Conservation (phyloP, 2,113 vertebrate species). For the Pituophis catenifer region DNA sequence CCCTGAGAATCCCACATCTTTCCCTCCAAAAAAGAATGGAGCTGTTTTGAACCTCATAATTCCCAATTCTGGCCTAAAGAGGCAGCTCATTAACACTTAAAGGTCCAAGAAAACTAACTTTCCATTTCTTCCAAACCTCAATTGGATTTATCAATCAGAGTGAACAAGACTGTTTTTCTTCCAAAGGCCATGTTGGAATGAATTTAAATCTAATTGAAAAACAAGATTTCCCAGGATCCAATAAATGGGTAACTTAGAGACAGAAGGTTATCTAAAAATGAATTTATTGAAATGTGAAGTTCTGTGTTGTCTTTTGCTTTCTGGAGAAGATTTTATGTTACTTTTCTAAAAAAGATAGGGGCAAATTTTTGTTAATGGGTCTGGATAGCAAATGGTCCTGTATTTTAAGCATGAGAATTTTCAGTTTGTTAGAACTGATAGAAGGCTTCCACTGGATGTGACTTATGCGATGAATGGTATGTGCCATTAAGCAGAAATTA, state of each 20-base stretch:
- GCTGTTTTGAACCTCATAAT: background rate
- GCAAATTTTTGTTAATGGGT: background rate
- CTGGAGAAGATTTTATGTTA: background rate
- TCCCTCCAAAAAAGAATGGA: background rate
- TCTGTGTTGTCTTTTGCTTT: background rate
- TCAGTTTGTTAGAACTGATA: background rate
- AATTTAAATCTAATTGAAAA: background rate
- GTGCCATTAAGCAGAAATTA: background rate
- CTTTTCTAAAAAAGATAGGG: background rate
- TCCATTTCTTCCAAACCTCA: background rate
- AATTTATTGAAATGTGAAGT: background rate
- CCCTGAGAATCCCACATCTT: background rate
- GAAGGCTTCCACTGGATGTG: background rate
- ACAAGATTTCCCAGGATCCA: background rate
- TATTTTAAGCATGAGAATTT: background rate
- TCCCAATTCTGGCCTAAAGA: background rate
- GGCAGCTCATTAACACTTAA: background rate
- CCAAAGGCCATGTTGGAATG: background rate
- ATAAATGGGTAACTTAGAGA: background rate
- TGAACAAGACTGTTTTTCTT: background rate
- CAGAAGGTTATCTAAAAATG: background rate
- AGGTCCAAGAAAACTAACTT: background rate
- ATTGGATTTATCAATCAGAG: background rate
- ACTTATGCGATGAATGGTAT: background rate
- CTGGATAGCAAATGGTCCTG: background rate